These are phyloP conservation scores for Strigamia maritima DNA, from an alignment of 2,888 invertebrate species.

Conservation along the genomic window DNA sequence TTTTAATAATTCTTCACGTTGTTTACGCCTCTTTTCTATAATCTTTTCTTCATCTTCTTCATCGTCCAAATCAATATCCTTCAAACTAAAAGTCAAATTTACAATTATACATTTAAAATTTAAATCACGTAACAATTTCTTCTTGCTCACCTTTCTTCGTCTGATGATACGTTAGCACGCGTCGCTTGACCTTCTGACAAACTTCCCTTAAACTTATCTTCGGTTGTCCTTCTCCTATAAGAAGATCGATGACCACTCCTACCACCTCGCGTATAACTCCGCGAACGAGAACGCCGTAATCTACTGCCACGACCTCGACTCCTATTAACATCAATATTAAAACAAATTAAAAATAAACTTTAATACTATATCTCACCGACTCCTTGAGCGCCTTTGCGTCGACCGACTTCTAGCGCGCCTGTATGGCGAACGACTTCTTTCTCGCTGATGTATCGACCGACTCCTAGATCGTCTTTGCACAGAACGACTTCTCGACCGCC, in stretches of 20 bases:
- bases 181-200: slow-evolving; percentile 73
- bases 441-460: neutral
- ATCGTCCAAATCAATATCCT: slow-evolving; percentile 72
- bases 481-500: neutral
- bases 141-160: slow-evolving; percentile 43
- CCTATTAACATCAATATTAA: neutral
- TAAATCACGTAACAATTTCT: neutral
- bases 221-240: slow-evolving; percentile 42
- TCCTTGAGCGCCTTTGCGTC: neutral
- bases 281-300: neutral
- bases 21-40: slow-evolving; percentile 80
- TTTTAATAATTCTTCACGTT: slow-evolving; percentile 81
- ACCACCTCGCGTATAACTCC: slow-evolving; percentile 35
- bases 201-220: slow-evolving; percentile 62
- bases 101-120: neutral
- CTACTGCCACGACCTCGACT: slow-evolving; percentile 14
- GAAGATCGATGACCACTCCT: slow-evolving; percentile 13
- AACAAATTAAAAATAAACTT: neutral
- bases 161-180: slow-evolving; percentile 56
- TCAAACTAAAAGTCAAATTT: slow-evolving; percentile 47
- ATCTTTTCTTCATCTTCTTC: slow-evolving; percentile 86
- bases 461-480: slow-evolving; percentile 19
- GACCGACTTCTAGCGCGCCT: neutral
- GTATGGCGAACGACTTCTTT: neutral
- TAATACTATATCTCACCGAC: neutral